Evolutionary conservation across 2,113 vertebrate genomes (phyloP).

Genomic region (Scatophagus argus): DNA sequence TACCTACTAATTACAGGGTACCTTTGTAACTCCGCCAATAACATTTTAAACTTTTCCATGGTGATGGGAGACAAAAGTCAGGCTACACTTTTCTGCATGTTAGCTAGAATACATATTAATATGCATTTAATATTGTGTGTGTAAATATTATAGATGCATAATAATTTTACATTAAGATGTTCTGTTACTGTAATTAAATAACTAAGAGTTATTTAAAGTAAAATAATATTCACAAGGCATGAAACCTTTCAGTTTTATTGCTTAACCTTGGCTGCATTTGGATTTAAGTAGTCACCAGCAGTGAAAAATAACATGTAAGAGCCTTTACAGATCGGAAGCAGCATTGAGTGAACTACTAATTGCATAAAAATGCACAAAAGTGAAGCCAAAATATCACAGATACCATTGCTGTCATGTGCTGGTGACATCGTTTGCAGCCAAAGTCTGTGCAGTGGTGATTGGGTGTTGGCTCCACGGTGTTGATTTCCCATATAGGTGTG

Average conservation of each 20-base stretch:
- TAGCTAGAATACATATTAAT: constrained; percentile 30
- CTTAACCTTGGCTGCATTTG: neutral
- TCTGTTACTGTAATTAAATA: neutral
- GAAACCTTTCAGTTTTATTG: too few relatives aligned
- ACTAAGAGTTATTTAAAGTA: too few relatives aligned
- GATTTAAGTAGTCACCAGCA: neutral
- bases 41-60: constrained; percentile 34
- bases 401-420: too few relatives aligned
- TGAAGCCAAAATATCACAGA: too few relatives aligned
- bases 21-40: constrained; percentile 3
- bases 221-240: neutral
- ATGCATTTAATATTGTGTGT: too few relatives aligned
- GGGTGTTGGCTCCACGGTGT: too few relatives aligned
- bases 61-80: constrained; percentile 17
- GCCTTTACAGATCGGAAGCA: neutral
- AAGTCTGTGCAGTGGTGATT: too few relatives aligned
- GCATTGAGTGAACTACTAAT: too few relatives aligned
- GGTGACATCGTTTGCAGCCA: too few relatives aligned
- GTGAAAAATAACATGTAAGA: neutral
- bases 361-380: too few relatives aligned
- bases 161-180: neutral
- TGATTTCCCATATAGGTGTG: too few relatives aligned
- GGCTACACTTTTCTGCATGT: neutral
- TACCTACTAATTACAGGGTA: constrained; percentile 45
- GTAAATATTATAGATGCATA: too few relatives aligned